Conservation (phyloP, 2,113 vertebrate genomes). For the Irena cyanogastra region DNA sequence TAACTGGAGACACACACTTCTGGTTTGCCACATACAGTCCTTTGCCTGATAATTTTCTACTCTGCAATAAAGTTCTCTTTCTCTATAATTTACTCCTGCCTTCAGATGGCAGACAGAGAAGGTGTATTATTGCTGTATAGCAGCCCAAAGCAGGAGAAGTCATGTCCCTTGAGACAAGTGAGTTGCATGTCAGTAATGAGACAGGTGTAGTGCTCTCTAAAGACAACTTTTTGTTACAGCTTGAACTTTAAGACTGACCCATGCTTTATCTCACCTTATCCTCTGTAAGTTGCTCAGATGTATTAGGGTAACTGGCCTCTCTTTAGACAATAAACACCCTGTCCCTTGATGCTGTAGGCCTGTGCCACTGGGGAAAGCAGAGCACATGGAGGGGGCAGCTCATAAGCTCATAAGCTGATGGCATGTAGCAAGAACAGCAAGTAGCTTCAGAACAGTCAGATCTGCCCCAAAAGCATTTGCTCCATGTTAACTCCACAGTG, state of each 20-base stretch:
- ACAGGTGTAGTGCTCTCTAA: neutral
- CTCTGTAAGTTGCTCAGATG: neutral
- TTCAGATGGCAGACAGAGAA: neutral
- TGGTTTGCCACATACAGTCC: neutral
- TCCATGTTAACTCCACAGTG: neutral
- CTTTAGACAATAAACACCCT: neutral
- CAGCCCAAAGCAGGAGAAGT: neutral
- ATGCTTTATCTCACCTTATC: neutral
- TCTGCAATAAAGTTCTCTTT: neutral
- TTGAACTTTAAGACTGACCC: neutral
- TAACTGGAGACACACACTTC: neutral
- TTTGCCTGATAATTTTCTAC: neutral
- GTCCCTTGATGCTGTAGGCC: neutral
- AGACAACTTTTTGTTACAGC: neutral
- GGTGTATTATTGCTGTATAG: accelerated
- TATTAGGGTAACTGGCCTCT: neutral
- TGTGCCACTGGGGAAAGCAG: neutral
- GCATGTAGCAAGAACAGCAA: neutral
- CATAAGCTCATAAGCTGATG: neutral
- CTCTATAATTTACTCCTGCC: neutral
- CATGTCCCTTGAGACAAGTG: neutral
- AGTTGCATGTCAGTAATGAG: neutral
- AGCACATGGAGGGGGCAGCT: neutral
- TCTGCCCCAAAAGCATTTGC: neutral
- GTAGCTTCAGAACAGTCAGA: neutral